A percentile compares a stretch with the other conserved stretches of the same genome.
Evolutionary conservation across 2,113 vertebrate species (phyloP).

Genomic region (Crypturellus undulatus): DNA sequence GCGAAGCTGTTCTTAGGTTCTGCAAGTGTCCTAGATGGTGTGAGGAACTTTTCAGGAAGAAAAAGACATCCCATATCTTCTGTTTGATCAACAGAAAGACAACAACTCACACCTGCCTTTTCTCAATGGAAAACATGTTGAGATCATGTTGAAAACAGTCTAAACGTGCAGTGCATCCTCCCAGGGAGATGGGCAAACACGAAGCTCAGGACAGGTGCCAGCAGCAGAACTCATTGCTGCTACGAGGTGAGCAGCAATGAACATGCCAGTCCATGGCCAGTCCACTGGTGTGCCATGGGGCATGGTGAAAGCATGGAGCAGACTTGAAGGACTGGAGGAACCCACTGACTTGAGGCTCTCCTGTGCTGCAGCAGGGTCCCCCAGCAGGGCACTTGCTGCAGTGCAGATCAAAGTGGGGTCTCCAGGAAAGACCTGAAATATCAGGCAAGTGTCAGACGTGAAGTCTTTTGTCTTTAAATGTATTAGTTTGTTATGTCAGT

Average conservation of each 20-base stretch:
- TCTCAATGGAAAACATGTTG: not conserved
- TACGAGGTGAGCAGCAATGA: not conserved
- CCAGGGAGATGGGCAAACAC: not conserved
- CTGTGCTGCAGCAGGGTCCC: accelerated
- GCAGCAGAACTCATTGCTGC: accelerated
- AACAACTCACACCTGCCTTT: not conserved
- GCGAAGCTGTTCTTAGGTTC: not conserved
- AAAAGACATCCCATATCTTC: not conserved
- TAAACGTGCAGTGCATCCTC: not conserved
- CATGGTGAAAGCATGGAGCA: not conserved
- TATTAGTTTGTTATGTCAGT: constrained; percentile 41
- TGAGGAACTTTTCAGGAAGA: not conserved
- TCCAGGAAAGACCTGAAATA: not conserved
- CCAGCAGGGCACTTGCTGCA: not conserved
- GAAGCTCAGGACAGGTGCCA: not conserved
- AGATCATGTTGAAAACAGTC: not conserved
- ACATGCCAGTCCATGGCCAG: not conserved
- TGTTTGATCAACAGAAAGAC: not conserved
- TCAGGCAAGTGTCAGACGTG: not conserved
- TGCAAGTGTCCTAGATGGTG: too few relatives aligned
- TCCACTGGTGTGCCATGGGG: not conserved
- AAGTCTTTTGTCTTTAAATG: not conserved
- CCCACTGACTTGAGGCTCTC: not conserved
- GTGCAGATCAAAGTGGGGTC: not conserved
- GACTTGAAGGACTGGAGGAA: not conserved